Evolutionary conservation across 2,888 invertebrate species (phyloP).

Genomic region (Cantharis rustica): DNA sequence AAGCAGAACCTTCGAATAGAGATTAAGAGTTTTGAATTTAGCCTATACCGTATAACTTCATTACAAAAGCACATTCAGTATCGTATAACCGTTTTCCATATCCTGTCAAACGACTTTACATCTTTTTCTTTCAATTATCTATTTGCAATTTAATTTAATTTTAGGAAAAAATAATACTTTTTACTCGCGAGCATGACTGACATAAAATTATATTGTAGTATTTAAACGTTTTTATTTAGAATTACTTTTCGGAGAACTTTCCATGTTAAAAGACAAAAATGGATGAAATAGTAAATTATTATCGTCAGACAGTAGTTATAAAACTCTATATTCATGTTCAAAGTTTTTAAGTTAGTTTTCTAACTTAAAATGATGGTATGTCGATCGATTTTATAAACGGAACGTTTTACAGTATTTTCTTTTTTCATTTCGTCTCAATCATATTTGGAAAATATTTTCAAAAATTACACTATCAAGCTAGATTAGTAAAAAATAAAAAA

Average conservation of each 20-base stretch:
- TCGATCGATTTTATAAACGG: background rate
- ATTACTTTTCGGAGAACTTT: background rate
- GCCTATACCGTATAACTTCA: conserved; percentile 31
- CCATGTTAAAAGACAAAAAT: background rate
- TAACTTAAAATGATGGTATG: background rate
- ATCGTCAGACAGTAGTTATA: background rate
- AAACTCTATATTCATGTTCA: background rate
- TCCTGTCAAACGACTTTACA: conserved; percentile 19
- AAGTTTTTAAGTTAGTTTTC: background rate
- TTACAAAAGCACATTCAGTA: conserved; percentile 25
- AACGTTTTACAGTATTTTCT: background rate
- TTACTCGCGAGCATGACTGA: background rate
- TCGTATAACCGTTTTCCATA: conserved; percentile 28
- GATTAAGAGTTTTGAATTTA: conserved; percentile 39
- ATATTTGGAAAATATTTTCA: background rate
- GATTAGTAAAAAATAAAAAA: background rate
- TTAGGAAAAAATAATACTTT: background rate
- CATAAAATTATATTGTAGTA: background rate
- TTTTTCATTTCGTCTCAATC: background rate
- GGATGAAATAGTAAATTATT: background rate
- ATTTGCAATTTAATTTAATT: conserved; percentile 6
- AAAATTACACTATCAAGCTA: background rate
- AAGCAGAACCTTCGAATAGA: conserved; percentile 43
- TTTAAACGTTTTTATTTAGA: background rate
- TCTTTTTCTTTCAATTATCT: conserved; percentile 16